These are phyloP conservation scores for Mustelus asterias DNA, from an alignment of 2,113 vertebrate species.

Conservation along the genomic window DNA sequence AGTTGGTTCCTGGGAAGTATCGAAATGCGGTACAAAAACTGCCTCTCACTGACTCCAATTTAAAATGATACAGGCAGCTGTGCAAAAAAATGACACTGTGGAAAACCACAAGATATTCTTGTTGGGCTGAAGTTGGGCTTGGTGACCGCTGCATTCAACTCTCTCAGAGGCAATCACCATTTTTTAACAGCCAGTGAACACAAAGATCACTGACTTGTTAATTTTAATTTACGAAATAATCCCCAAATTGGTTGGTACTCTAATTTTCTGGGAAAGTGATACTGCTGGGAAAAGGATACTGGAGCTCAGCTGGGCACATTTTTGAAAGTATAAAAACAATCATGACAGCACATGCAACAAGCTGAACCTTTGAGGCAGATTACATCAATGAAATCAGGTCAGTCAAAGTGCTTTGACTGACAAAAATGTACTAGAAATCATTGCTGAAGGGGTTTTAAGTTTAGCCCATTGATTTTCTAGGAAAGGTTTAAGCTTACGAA, in stretches of 20 bases:
- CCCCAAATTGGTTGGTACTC: background rate
- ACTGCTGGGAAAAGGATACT: background rate
- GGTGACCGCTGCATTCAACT: background rate
- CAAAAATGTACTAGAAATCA: constrained; percentile 26
- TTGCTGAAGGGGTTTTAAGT: background rate
- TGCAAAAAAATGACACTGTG: background rate
- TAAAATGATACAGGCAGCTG: background rate
- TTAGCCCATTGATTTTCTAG: constrained; percentile 19
- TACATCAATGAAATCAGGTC: constrained; percentile 27
- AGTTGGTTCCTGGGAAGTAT: background rate
- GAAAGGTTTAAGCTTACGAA: background rate
- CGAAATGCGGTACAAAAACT: background rate
- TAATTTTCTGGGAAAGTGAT: background rate
- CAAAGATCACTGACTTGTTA: background rate
- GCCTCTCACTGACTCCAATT: background rate
- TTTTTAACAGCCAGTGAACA: background rate
- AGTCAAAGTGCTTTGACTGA: constrained; percentile 12
- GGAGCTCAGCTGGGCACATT: background rate
- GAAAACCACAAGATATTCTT: background rate
- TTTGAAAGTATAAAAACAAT: constrained; percentile 11
- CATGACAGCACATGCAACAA: constrained; percentile 28
- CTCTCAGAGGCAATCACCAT: background rate
- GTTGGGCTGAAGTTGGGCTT: background rate
- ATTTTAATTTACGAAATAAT: background rate
- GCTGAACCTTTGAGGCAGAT: constrained; percentile 13